Percentiles rank a stretch among this genome's conserved stretches.
These are phyloP conservation scores for Metaphire vulgaris DNA, from an alignment of 1,140 invertebrate genomes.

Conservation along the genomic window DNA sequence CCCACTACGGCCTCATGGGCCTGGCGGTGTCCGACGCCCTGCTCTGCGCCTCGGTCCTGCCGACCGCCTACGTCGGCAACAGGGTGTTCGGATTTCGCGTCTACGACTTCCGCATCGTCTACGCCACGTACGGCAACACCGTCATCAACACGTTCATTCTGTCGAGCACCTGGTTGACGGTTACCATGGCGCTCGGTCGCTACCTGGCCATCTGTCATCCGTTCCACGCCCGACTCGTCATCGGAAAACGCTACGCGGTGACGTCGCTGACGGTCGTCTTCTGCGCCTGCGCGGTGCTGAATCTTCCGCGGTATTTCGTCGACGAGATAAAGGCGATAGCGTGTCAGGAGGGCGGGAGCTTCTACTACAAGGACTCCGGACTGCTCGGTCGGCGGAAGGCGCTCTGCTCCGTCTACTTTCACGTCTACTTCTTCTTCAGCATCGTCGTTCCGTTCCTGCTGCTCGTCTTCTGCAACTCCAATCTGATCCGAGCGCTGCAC, in stretches of 20 bases:
- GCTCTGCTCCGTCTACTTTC: slow-evolving; percentile 24
- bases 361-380: slow-evolving; percentile 22
- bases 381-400: neutral
- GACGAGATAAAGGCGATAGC: slow-evolving; percentile 33
- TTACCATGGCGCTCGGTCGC: slow-evolving; percentile 46
- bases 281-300: slow-evolving; percentile 37
- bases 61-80: slow-evolving; percentile 17
- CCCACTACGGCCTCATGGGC: slow-evolving; percentile 1
- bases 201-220: slow-evolving; percentile 49
- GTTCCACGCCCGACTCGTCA: slow-evolving; percentile 44
- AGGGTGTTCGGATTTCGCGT: neutral
- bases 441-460: slow-evolving; percentile 34
- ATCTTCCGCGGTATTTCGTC: slow-evolving; percentile 44
- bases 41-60: slow-evolving; percentile 24
- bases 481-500: slow-evolving; percentile 34
- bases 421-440: slow-evolving; percentile 31
- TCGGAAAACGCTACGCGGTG: slow-evolving; percentile 31
- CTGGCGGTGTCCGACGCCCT: slow-evolving; percentile 23
- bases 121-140: slow-evolving; percentile 32
- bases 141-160: slow-evolving; percentile 47
- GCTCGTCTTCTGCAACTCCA: slow-evolving; percentile 27
- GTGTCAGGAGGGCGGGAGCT: slow-evolving; percentile 33
- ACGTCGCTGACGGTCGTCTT: slow-evolving; percentile 28
- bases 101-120: slow-evolving; percentile 20
- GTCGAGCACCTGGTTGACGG: slow-evolving; percentile 46